These are phyloP conservation scores for Tapirus indicus DNA, from an alignment of 2,797 vertebrate genomes.

Conservation along the genomic window DNA sequence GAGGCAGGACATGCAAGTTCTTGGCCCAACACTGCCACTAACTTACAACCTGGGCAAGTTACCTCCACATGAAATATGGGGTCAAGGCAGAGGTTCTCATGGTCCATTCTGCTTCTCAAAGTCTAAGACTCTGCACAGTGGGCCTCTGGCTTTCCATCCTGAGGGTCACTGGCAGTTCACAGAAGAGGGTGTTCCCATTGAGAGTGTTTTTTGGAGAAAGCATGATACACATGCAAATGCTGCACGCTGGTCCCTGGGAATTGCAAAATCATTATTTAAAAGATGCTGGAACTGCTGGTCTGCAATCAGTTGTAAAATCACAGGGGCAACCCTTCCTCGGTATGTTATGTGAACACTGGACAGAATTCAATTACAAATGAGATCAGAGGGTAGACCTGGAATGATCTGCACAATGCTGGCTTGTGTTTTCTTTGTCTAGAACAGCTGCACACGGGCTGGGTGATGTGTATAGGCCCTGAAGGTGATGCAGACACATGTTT, in stretches of 20 bases:
- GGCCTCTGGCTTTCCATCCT: slow-evolving; percentile 41
- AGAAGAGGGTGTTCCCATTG: neutral
- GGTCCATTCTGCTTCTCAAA: neutral
- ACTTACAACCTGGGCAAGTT: neutral
- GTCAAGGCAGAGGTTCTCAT: neutral
- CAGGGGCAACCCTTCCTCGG: slow-evolving; percentile 69
- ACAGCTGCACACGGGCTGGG: slow-evolving; percentile 60
- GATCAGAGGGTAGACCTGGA: slow-evolving; percentile 75
- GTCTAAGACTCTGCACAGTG: neutral
- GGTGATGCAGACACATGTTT: slow-evolving; percentile 39
- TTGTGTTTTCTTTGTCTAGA: slow-evolving; percentile 68
- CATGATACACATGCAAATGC: neutral
- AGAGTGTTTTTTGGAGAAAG: slow-evolving; percentile 41
- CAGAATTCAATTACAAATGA: slow-evolving; percentile 79
- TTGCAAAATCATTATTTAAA: slow-evolving; percentile 76
- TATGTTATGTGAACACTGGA: slow-evolving; percentile 79
- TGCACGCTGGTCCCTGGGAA: slow-evolving; percentile 68
- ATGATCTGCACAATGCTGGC: slow-evolving; percentile 47
- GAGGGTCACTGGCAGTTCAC: slow-evolving; percentile 19
- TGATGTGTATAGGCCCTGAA: neutral
- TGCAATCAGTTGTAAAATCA: slow-evolving; percentile 78
- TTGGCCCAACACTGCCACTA: neutral
- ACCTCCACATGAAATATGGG: neutral
- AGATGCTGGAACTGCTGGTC: slow-evolving; percentile 68
- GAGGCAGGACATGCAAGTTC: neutral